Conservation (phyloP, 1,140 invertebrate species). For the Scaptomyza montana region DNA sequence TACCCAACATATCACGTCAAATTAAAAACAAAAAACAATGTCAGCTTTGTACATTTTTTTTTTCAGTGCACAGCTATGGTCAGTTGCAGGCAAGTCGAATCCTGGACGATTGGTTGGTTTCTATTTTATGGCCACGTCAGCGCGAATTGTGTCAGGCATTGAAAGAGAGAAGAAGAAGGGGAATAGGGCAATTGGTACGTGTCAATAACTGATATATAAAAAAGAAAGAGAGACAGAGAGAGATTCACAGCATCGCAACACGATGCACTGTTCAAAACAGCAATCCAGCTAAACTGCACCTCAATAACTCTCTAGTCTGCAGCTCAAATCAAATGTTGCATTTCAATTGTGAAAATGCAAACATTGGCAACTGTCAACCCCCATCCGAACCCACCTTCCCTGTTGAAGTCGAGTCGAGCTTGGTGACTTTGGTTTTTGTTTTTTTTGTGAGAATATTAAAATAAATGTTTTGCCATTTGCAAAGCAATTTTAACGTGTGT, state of each 20-base stretch:
- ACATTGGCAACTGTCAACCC: conserved; percentile 44
- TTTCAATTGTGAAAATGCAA: conserved; percentile 74
- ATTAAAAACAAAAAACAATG: too few species aligned
- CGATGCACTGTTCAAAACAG: conserved; percentile 22
- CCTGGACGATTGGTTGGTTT: conserved; percentile 34
- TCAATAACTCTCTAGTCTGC: conserved; percentile 67
- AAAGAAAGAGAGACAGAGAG: too few species aligned
- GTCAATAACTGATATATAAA: conserved; percentile 79
- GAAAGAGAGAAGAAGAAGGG: conserved; percentile 3
- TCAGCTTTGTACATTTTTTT: neutral
- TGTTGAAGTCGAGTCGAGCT: conserved; percentile 12
- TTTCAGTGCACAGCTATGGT: neutral
- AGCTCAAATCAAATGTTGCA: conserved; percentile 78
- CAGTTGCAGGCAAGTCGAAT: conserved; percentile 9
- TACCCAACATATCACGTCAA: too few species aligned
- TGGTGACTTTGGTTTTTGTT: conserved; percentile 21
- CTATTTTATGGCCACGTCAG: conserved; percentile 55
- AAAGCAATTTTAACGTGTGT: conserved; percentile 38
- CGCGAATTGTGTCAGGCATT: conserved; percentile 40
- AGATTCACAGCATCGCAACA: conserved; percentile 38
- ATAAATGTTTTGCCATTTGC: conserved; percentile 61
- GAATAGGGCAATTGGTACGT: conserved; percentile 72
- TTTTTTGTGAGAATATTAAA: conserved; percentile 61
- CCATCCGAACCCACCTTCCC: conserved; percentile 8
- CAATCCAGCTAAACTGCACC: conserved; percentile 48